Evolutionary conservation across 2,113 vertebrate species (phyloP), one percentile per base, ranked within the genome.

Genomic region (Ammodytes marinus): DNA sequence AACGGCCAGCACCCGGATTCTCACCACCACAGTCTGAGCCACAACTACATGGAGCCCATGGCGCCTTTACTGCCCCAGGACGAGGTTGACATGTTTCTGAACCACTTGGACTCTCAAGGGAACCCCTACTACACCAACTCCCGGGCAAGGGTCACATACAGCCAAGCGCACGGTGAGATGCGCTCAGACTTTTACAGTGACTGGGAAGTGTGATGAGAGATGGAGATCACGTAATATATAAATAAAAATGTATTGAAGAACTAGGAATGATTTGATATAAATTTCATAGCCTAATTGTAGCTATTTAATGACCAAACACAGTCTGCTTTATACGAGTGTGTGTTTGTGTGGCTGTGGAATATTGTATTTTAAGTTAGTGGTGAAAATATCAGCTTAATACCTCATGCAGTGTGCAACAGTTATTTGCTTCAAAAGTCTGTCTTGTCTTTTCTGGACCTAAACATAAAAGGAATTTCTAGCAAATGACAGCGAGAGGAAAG

Each of bases 1-100:
- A 99, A 99, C 71, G 94, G 97, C 79, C 98, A 99, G 95, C 98
- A 99, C 95, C 97, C 97, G 79, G 98, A 99, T 82, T 95, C 96
- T 61, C 98, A 99, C 88, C 98, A 99, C 80, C 98, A 97, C 84
- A 96, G 97, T 76, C 95, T 99, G 95, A 93, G 97, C 77, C 98
- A 99, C 92, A 98, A 97, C 95, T 99, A 99, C 93, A 99, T 99
- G 97, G 98, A 99, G 92, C 98, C 98, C 43, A 96, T 98, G 85
- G 94, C 95, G 27, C 98, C 98, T 92, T 96, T 99, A 85, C 94
- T 99, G 93, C 98, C 98, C 53, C 98, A 98, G n/a, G 98, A 99
- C 69, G 98, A 99, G 77, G 98, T 99, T 89, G 98, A 99, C 85
- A 98, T 99, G 93, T 99, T 99, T 94, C 97, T 99, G 91, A 99